Conservation (phyloP, 2,888 invertebrate species). For the Sclerodermus sp. region DNA sequence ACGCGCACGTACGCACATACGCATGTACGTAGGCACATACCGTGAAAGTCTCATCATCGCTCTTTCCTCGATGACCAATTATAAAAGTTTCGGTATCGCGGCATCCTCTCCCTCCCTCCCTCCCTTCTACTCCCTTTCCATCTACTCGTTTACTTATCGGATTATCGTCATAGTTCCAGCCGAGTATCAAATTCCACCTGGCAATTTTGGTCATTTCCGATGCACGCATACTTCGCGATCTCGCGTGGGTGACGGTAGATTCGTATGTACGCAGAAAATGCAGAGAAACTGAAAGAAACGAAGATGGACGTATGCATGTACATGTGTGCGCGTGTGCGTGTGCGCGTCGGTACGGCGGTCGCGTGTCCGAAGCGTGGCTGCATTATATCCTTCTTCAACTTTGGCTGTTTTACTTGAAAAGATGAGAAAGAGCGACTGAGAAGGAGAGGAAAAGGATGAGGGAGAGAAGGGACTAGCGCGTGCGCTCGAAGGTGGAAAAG, state of each 20-base stretch:
- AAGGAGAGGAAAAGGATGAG: conserved; percentile 7
- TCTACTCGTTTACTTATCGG: background rate
- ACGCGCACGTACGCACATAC: no score
- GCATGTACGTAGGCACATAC: no score
- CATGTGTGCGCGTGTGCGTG: background rate
- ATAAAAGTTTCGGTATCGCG: no score
- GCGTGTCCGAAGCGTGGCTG: conserved; percentile 51
- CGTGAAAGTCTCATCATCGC: no score
- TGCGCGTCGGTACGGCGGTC: conserved; percentile 25
- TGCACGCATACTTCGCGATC: background rate
- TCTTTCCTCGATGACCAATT: no score
- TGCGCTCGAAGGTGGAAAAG: conserved; percentile 1
- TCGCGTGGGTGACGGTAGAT: no score
- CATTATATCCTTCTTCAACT: conserved; percentile 23
- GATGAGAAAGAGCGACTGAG: conserved; percentile 11
- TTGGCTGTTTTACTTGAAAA: conserved; percentile 3
- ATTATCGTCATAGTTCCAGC: background rate
- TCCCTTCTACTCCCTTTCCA: background rate
- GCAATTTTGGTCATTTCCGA: no score
- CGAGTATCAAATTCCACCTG: background rate
- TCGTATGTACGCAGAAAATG: no score
- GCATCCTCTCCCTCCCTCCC: conserved; percentile 14
- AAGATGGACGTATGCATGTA: background rate
- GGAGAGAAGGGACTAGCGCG: conserved; percentile 3
- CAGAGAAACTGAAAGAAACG: no score